Base-by-base conservation (phyloP, 1,140 invertebrate genomes). In the Agrypnia vestita region DNA sequence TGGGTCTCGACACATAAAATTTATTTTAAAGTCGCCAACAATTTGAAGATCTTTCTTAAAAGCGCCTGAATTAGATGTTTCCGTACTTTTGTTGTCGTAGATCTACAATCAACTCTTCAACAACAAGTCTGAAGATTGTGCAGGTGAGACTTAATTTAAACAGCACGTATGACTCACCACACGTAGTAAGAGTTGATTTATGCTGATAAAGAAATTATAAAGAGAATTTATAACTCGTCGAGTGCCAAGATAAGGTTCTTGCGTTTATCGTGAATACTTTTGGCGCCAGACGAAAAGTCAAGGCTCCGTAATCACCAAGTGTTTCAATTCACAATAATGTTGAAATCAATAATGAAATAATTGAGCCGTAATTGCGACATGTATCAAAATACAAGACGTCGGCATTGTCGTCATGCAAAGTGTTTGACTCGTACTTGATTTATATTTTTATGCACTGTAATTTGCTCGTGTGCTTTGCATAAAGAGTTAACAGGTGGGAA, bases 171-270 rank as follows among this genome's bases (percentile, higher is more conserved):
- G 55, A 59, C 55, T 59, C 61, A 64, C 13, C 9, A 43, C 25
- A 64, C 8, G 35, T 44, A 43, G 0, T 62, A 25, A 12, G 25
- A 19, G 25, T n/a, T 62, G 61, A 64, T 35, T 64, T 64, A 64
- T 51, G n/a, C n/a, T 43, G 61, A 64, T 64, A 64, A 64, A 11
- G 25, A 64, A 13, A 64, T 43, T 64, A 64, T 15, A 12, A 13
- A 0, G 13, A 35, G 8, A 25, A 25, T 64, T 64, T 64, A 64
- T 64, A 35, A 13, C 35, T 43, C n/a, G 4, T 19, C 25, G 19
- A 35, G 19, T 0, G 61, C 61, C 59, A 15, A 25, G 61, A 64
- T 64, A 64, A 64, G 61, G 55, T 59, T 59, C 25, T 6, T 25
- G 59, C 13, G 8, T 64, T 59, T 64, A 64, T 64, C 61, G 10